phyloP scores from a whole-genome alignment of 2,888 invertebrate genomes.

The Epirrhoe tristata region DNA sequence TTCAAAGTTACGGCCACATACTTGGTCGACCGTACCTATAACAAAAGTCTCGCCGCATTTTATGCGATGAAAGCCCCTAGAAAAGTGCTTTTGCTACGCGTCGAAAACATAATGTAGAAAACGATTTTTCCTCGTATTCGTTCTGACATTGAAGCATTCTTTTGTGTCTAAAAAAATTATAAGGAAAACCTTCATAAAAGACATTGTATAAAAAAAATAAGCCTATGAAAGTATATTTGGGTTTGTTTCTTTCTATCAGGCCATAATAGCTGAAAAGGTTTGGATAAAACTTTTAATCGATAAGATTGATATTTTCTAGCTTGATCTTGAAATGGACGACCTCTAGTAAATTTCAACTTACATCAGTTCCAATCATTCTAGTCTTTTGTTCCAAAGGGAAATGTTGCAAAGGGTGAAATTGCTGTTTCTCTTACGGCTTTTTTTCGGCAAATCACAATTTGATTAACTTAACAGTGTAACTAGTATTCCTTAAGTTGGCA shows the following conservation, averaged over 20 bases:
- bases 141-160: slow-evolving; percentile 16
- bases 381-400: too few relatives aligned
- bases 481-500: too few relatives aligned
- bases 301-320: too few relatives aligned
- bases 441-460: too few relatives aligned
- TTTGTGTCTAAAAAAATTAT: slow-evolving; percentile 9
- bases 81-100: slow-evolving; percentile 25
- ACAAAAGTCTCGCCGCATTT: slow-evolving; percentile 16
- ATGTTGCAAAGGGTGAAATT: too few relatives aligned
- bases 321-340: too few relatives aligned
- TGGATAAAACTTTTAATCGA: background rate
- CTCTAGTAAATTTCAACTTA: too few relatives aligned
- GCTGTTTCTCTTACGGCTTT: too few relatives aligned
- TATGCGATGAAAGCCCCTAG: slow-evolving; percentile 11
- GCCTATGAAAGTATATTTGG: background rate
- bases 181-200: background rate
- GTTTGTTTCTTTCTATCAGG: background rate
- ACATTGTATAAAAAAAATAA: background rate
- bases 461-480: too few relatives aligned
- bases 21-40: slow-evolving; percentile 10
- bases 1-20: slow-evolving; percentile 10
- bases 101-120: slow-evolving; percentile 14
- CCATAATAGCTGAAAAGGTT: background rate
- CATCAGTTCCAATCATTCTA: too few relatives aligned
- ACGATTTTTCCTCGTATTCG: slow-evolving; percentile 7